Evolutionary conservation across 1,140 invertebrate genomes (phyloP), one percentile per base, ranked within the genome.

Genomic region (Probaryconus sp.): DNA sequence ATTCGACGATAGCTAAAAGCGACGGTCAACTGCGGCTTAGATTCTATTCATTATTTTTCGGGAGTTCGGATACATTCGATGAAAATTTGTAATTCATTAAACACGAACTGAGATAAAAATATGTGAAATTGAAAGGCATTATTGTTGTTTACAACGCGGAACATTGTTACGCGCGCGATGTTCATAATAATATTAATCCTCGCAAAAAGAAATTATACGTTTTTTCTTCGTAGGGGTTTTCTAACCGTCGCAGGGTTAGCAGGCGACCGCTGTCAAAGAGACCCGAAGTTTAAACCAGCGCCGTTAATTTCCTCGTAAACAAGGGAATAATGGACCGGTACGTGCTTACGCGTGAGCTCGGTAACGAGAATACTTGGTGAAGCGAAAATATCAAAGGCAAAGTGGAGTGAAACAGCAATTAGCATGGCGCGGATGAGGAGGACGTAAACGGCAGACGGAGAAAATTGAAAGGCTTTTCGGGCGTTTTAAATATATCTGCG

Each of bases 381-480:
- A 68, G 51, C 71, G 63, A 74, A 74, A 74, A 74, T 74, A 74
- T 74, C 71, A 68, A 74, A 74, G 50, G 63, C 71, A 63, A 68
- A 64, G 55, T 65, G 56, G 50, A 73, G 70, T 67, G 50, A 60
- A 74, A 63, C 37, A 31, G 70, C 70, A 74, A 74, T 74, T 74
- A 74, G 64, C 71, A 6, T 37, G 30, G 56, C 40, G 53, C 28
- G 50, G 51, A 48, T 43, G 51, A 6, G 58, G 28, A 71, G 38
- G 37, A 72, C 37, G 58, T 42, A 21, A 42, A 30, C 43, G 51
- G 38, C 53, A 65, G 53, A 74, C 35, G 60, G 42, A 55, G 64
- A 77, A 77, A 72, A 73, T 70, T 73, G 64, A 70, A 69, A 69
- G n/a, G 60, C 69, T 68, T 70, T 70, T 78, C 70, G 67, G 67